A percentile compares a stretch with the other conserved stretches of the same genome.
These are phyloP conservation scores for Lepidothrix coronata DNA, from an alignment of 2,113 vertebrate genomes.

Conservation along the genomic window DNA sequence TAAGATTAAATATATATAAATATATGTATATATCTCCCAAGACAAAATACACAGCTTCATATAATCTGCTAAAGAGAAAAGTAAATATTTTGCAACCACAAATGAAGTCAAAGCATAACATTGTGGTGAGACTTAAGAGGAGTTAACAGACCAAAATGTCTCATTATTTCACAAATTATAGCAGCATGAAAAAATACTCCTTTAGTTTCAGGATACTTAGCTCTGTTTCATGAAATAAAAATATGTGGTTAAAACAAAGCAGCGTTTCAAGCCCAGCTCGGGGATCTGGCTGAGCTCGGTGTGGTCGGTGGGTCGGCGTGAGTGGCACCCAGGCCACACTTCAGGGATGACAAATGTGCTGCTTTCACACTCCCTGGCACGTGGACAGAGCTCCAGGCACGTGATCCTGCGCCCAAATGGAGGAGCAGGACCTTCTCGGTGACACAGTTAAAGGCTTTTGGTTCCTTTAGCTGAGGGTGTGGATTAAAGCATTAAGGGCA, in stretches of 20 bases:
- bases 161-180: conserved; percentile 64
- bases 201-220: conserved; percentile 45
- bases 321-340: neutral
- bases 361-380: neutral
- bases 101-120: conserved; percentile 60
- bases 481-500: neutral
- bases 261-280: neutral
- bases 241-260: conserved; percentile 6
- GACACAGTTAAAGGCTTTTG: neutral
- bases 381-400: neutral
- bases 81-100: conserved; percentile 64
- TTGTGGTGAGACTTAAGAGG: conserved; percentile 63
- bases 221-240: conserved; percentile 31
- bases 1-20: conserved; percentile 29
- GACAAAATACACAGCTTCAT: conserved; percentile 60
- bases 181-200: conserved; percentile 37
- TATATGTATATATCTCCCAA: conserved; percentile 30
- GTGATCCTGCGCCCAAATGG: neutral
- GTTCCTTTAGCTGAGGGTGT: neutral
- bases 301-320: rapidly evolving
- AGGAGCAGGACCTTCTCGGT: neutral
- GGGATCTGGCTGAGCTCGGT: neutral
- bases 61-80: conserved; percentile 64
- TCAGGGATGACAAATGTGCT: neutral
- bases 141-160: conserved; percentile 54